phyloP scores from a whole-genome alignment of 2,113 vertebrate species.

The Dascyllus trimaculatus region DNA sequence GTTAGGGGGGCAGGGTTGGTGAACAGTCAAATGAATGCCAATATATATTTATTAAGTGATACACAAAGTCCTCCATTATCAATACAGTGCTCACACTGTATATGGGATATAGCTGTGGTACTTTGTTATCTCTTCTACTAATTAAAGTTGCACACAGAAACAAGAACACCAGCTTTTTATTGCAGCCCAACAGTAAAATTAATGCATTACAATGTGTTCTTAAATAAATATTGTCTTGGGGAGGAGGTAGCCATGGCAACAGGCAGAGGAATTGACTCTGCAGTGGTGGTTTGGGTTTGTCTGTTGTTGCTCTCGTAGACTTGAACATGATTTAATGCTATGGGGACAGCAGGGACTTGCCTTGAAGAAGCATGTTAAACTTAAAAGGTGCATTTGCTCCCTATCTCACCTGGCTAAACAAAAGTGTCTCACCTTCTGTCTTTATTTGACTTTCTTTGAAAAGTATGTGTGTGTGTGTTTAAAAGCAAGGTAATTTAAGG shows the following conservation, averaged over 20 bases:
- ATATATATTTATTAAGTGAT: constrained; percentile 2
- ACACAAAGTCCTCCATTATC: not conserved
- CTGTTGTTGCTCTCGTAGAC: constrained; percentile 46
- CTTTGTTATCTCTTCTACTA: constrained; percentile 5
- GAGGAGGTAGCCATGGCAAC: constrained; percentile 73
- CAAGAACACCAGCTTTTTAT: constrained; percentile 19
- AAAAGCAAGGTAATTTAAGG: constrained; percentile 8
- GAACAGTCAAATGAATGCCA: not conserved
- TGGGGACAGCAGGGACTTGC: constrained; percentile 34
- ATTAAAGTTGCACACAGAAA: constrained; percentile 23
- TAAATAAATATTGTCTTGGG: constrained; percentile 69
- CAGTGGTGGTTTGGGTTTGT: constrained; percentile 46
- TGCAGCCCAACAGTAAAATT: constrained; percentile 38
- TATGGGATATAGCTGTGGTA: constrained; percentile 2
- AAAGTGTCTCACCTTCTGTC: not conserved
- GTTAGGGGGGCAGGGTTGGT: not conserved
- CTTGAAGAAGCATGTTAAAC: constrained; percentile 37
- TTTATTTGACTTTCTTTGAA: not conserved
- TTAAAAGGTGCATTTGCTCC: constrained; percentile 20
- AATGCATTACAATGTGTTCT: constrained; percentile 66
- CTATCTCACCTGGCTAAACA: constrained; percentile 18
- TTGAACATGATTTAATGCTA: constrained; percentile 36
- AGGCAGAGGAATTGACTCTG: constrained; percentile 56
- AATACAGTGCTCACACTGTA: not conserved
- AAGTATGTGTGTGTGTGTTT: constrained; percentile 17